A percentile compares a stretch with the other conserved stretches of the same genome.
These are phyloP conservation scores for Bibio marci DNA, from an alignment of 2,888 invertebrate species.

Conservation along the genomic window DNA sequence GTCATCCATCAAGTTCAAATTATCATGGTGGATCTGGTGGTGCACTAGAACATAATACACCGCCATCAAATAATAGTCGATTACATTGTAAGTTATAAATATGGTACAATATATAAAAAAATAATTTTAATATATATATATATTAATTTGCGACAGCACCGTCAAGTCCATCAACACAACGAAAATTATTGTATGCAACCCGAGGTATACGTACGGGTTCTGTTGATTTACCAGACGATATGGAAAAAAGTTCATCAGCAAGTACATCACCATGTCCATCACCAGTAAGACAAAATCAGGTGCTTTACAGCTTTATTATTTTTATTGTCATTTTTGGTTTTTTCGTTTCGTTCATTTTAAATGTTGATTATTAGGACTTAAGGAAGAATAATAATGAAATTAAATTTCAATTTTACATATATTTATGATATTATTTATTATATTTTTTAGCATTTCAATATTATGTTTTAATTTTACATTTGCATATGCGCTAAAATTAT, in stretches of 20 bases:
- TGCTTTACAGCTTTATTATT: slow-evolving; percentile 6
- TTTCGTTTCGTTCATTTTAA: neutral
- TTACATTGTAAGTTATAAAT: slow-evolving; percentile 40
- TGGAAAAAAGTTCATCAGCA: slow-evolving; percentile 81
- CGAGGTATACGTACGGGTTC: slow-evolving; percentile 82
- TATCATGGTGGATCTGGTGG: slow-evolving; percentile 27
- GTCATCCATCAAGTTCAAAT: slow-evolving; percentile 24
- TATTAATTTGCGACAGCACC: slow-evolving; percentile 57
- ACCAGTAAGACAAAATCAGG: slow-evolving; percentile 44
- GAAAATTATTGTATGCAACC: slow-evolving; percentile 55
- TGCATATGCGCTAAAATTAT: too few species aligned
- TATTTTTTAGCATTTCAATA: neutral
- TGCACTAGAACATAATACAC: slow-evolving; percentile 29
- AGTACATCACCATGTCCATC: slow-evolving; percentile 90
- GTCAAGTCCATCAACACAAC: slow-evolving; percentile 80
- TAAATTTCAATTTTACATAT: too few species aligned
- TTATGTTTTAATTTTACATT: neutral
- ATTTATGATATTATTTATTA: neutral
- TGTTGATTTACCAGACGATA: slow-evolving; percentile 81
- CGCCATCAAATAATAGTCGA: slow-evolving; percentile 36
- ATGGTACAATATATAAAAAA: neutral
- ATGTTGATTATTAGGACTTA: neutral
- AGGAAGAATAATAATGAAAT: too few species aligned
- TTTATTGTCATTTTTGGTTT: too few species aligned
- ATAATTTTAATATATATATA: neutral